Evolutionary conservation across 1,140 invertebrate genomes (phyloP).

Genomic region (Pseudomyrmex sp.): DNA sequence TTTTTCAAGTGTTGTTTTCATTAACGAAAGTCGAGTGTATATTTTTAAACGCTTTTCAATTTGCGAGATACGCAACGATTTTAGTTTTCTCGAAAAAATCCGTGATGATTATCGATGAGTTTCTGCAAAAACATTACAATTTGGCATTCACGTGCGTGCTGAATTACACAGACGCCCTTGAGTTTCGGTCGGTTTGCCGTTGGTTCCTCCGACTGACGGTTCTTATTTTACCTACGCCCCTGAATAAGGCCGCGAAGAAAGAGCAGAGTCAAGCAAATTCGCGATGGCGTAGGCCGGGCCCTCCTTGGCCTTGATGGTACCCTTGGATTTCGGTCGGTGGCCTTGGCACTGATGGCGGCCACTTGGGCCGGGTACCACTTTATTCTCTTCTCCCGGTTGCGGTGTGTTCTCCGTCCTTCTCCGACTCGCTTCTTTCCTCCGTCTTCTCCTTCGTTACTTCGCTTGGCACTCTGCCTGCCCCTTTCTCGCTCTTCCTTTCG

Average conservation of each 20-base stretch:
- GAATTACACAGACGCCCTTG: slow-evolving; percentile 44
- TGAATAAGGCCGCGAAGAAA: slow-evolving; percentile 47
- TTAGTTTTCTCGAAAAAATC: background rate
- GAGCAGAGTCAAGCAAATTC: slow-evolving; percentile 66
- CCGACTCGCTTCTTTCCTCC: slow-evolving; percentile 41
- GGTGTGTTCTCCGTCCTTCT: slow-evolving; percentile 58
- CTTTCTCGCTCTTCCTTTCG: slow-evolving; percentile 23
- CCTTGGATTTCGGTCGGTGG: slow-evolving; percentile 76
- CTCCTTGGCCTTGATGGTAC: slow-evolving; percentile 70
- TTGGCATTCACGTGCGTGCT: background rate
- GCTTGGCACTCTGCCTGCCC: background rate
- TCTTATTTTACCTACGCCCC: slow-evolving; percentile 55
- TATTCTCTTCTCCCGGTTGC: slow-evolving; percentile 70
- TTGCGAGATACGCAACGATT: background rate
- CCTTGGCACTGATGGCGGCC: slow-evolving; percentile 77
- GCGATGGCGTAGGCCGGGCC: slow-evolving; percentile 68
- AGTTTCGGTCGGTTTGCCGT: slow-evolving; percentile 52
- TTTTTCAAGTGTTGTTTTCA: background rate
- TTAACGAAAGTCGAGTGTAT: background rate
- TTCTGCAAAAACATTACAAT: background rate
- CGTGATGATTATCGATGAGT: background rate
- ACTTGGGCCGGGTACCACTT: slow-evolving; percentile 75
- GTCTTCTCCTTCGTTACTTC: slow-evolving; percentile 35
- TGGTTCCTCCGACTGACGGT: slow-evolving; percentile 38
- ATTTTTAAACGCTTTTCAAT: background rate